phyloP scores from a whole-genome alignment of 2,113 vertebrate species.

The Cynoglossus semilaevis region DNA sequence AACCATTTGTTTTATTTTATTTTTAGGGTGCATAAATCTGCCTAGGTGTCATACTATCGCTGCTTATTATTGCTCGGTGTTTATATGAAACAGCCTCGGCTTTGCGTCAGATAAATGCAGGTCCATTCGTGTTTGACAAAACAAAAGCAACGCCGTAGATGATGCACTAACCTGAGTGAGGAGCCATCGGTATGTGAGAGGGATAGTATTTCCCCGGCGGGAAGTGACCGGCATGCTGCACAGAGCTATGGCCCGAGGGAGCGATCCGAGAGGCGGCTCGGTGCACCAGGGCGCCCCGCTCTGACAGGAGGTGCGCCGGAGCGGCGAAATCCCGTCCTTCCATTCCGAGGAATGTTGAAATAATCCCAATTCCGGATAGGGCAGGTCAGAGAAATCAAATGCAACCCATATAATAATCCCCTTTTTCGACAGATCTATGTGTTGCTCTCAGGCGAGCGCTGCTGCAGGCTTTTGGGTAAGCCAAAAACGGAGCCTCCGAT shows the following conservation, averaged over 20 bases:
- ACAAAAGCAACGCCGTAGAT: not conserved
- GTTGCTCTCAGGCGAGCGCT: conserved; percentile 68
- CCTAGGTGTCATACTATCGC: too few relatives aligned
- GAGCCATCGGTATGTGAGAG: conserved; percentile 92
- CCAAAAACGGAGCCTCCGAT: conserved; percentile 70
- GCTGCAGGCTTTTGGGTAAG: conserved; percentile 67
- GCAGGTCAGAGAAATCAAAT: conserved; percentile 69
- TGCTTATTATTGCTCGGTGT: too few relatives aligned
- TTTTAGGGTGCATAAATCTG: too few relatives aligned
- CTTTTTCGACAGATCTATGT: conserved; percentile 62
- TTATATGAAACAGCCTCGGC: too few relatives aligned
- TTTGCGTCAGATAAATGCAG: not conserved
- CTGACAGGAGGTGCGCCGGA: conserved; percentile 90
- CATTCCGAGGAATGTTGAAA: conserved; percentile 77
- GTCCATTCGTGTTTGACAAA: conserved; percentile 1
- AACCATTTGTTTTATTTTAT: conserved; percentile 8
- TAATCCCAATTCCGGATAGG: conserved; percentile 77
- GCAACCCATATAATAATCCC: conserved; percentile 80
- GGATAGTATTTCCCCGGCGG: conserved; percentile 93
- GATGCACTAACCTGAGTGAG: conserved; percentile 90
- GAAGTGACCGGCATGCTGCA: conserved; percentile 89
- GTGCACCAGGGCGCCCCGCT: conserved; percentile 88
- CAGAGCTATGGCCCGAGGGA: conserved; percentile 83
- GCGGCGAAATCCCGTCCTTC: conserved; percentile 94
- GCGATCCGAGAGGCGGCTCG: conserved; percentile 86